Base-by-base conservation (phyloP, 1,140 invertebrate genomes). In the Aphaenogaster rudis region DNA sequence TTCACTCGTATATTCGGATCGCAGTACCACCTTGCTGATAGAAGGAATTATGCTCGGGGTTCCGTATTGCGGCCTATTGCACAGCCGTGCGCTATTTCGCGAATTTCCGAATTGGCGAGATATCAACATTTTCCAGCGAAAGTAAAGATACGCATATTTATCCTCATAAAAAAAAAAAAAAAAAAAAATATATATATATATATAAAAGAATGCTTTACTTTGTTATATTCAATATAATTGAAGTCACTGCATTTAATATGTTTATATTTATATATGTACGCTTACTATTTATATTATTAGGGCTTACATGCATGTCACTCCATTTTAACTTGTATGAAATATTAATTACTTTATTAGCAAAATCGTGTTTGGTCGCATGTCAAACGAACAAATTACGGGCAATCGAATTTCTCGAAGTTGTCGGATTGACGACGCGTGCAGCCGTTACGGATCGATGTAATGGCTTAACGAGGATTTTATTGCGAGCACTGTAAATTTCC, bases 391-490 rank as follows among this genome's bases (percentile, higher is more conserved):
- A 45, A 82, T 50, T 66, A 48, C 42, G 21, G 1, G 17, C 66
- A 8, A 74, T 33, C 28, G 54, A 61, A 82, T 82, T 61, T 8
- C 6, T 72, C 52, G 15, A 82, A 59, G 17, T 61, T 59, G 39
- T 59, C 28, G 36, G 71, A n/a, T 50, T 28, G 78, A 72, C 50
- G 50, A 50, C 54, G 69, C 54, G 28, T 36, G 36, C 48, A 52
- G 67, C 48, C 69, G 21, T 81, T 67, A 57, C 54, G 36, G 48
- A 79, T 66, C 39, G 61, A 66, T 39, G 50, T 76, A 85, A 87
- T 59, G 80, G 80, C 17, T 87, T 87, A 85, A 87, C 80, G 86
- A 76, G 69, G 17, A 76, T 87, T 87, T 87, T 87, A 87, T 87
- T 87, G 86, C 86, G 17, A 61, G 52, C 42, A 39, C 45, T 82